Evolutionary conservation across 1,140 invertebrate genomes (phyloP), one percentile per base, ranked within the genome.

Genomic region (Megathymus violae): DNA sequence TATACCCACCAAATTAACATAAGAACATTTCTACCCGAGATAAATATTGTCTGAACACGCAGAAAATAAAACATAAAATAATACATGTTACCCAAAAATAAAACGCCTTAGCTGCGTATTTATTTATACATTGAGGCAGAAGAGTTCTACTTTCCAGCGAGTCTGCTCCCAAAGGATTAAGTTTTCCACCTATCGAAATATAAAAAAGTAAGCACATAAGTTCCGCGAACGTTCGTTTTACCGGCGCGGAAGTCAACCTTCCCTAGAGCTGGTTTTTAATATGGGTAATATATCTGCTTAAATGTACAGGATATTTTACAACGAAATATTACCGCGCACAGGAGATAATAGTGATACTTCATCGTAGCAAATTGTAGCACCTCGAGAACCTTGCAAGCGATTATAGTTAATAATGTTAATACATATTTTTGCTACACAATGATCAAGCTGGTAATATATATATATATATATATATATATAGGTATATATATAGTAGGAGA

Each of bases 221-320:
- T 25, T 13, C 17, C 13, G 19, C 19, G 17, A 13, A 4, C 44
- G 44, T 47, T 47, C 44, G 25, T 27, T 47, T 47, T 47, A 22
- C 25, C 25, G 31, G 14, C 46, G 25, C 13, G 14, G 25, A 10
- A 25, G 19, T 14, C 25, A 48, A 16, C 27, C 19, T 48, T 48
- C 46, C 25, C 22, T 13, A 14, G 25, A 25, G 27, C 13, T 48
- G 46, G 14, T 48, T 31, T 48, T 48, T 48, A 16, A 25, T 48
- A 25, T 48, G 27, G 27, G 7, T 31, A 31, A 31, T 31, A 31
- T 31, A 31, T 31, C 27, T 5, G 27, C 27, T 31, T 31, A 31
- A 31, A 31, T 31, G 7, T 31, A 9, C 3, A 31, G 7, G 7
- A 31, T 9, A 31, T 31, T 31, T 31, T 31, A 31, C 27, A 9